Evolutionary conservation across 2,888 invertebrate species (phyloP).

Genomic region (Tiliacea citrago): DNA sequence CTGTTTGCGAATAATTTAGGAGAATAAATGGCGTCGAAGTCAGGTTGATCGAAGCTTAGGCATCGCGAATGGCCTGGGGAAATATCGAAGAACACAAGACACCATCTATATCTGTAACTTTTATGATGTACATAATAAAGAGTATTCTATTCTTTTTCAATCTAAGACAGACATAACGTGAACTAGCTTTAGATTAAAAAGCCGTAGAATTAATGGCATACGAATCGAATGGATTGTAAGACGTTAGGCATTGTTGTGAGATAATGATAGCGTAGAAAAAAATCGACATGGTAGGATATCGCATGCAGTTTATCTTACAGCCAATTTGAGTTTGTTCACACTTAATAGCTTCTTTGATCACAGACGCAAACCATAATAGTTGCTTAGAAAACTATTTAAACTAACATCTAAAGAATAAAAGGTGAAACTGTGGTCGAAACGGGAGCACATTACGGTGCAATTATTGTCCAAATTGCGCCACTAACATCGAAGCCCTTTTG

Average conservation of each 20-base stretch:
- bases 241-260: constrained; percentile 41
- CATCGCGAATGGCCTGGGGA: background rate
- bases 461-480: constrained; percentile 71
- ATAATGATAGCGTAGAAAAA: constrained; percentile 36
- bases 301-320: constrained; percentile 28
- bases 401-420: constrained; percentile 33
- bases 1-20: constrained; percentile 37
- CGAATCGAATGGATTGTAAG: constrained; percentile 27
- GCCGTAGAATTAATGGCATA: constrained; percentile 9
- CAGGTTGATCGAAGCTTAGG: constrained; percentile 19
- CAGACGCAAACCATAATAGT: constrained; percentile 18
- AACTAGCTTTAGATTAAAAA: constrained; percentile 16
- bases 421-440: constrained; percentile 32
- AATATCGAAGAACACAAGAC: background rate
- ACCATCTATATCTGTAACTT: too few relatives aligned
- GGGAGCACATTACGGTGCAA: constrained; percentile 50
- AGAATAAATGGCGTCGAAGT: constrained; percentile 25
- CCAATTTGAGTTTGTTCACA: constrained; percentile 29
- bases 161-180: constrained; percentile 11
- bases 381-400: constrained; percentile 24
- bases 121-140: too few relatives aligned
- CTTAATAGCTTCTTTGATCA: constrained; percentile 30
- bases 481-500: constrained; percentile 75
- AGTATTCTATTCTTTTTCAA: too few relatives aligned
- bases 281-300: constrained; percentile 13